Evolutionary conservation across 2,888 invertebrate genomes (phyloP), one percentile per base, ranked within the genome.

Genomic region (Drosophila melanosoma): DNA sequence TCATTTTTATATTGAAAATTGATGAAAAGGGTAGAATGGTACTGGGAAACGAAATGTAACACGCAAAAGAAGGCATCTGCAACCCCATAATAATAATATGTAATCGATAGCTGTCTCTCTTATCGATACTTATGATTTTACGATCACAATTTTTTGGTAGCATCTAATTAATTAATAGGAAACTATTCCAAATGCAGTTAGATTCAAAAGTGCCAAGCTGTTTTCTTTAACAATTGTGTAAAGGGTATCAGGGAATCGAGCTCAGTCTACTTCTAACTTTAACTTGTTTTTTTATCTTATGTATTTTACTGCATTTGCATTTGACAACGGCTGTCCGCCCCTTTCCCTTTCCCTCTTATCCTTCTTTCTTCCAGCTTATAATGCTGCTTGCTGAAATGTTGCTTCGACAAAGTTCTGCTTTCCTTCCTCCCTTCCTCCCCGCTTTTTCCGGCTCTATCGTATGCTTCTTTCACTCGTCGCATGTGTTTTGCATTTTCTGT

Each of bases 401-500:
- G 61, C 77, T 63, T 66, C 78, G 72, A 66, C 77, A 79, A 77
- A 81, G 60, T 64, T 73, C 56, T 45, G 36, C 61, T 33, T 58
- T 59, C 57, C 66, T 38, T 29, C 33, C 48, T 26, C 38, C 23
- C 35, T 20, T 4, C 45, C 1, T 2, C 20, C 15, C 20, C 15
- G 29, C 35, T 11, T 17, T 26, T 26, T 15, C 23, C 23, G 23
- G 15, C 23, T 26, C 26, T 26, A 52, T 40, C n/a, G 10, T 29
- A 48, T 52, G 10, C 29, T 42, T 52, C 66, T 75, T 58, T 54
- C 35, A 23, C 20, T 51, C 57, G 69, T 68, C 80, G 76, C 87
- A 79, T 87, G 85, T 87, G 79, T 76, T 89, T 84, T 84, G 87
- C 85, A 85, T 81, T 85, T 82, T 76, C 64, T 54, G 70, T 51